Base-by-base conservation (phyloP, 2,888 invertebrate species). In the Drosophila mimetica region DNA sequence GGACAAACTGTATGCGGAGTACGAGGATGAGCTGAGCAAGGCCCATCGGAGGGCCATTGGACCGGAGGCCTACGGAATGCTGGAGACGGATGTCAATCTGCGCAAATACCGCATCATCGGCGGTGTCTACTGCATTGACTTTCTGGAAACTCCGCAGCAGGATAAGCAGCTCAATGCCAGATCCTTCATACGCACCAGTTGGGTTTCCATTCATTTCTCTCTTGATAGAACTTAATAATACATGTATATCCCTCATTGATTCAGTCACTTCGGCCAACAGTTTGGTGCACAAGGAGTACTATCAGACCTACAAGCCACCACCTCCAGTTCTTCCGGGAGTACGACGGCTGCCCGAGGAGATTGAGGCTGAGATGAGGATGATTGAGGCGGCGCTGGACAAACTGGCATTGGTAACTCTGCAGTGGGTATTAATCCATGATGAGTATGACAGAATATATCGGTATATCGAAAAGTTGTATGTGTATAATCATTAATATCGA, bases 121-220 rank as follows among this genome's bases (percentile, higher is more conserved):
- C 0, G 97, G 97, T 0, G 93, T 96, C 0, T 94, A 95, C 67
- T 94, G 94, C 75, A 91, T 97, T 46, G 95, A 97, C 81, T 92
- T 96, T 48, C 91, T 96, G 53, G 93, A 94, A 52, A 96, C 96
- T 14, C 97, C 97, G 0, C 95, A 96, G 0, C 97, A 97, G 74
- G 91, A 92, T 61, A 91, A 91, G 41, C 89, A 90, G 69, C 74
- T 92, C 0, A 90, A 89, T 76, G 80, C 89, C 0, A 77, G 82
- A 34, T 90, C 90, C 13, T 92, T 91, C 34, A 90, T 92, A 67
- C 79, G 91, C 65, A 91, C 91, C 46, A 81, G 92, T 92, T 58
- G 14, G 11, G 37, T 25, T 7, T 7, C 25, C 7, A 25, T 25
- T 6, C 7, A 7, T 7, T 7, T 7, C 7, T 4, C 25, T 0